Percentiles rank a stretch among this genome's conserved stretches.
These are phyloP conservation scores for Nycteola revayana DNA, from an alignment of 2,888 invertebrate species.

Conservation along the genomic window DNA sequence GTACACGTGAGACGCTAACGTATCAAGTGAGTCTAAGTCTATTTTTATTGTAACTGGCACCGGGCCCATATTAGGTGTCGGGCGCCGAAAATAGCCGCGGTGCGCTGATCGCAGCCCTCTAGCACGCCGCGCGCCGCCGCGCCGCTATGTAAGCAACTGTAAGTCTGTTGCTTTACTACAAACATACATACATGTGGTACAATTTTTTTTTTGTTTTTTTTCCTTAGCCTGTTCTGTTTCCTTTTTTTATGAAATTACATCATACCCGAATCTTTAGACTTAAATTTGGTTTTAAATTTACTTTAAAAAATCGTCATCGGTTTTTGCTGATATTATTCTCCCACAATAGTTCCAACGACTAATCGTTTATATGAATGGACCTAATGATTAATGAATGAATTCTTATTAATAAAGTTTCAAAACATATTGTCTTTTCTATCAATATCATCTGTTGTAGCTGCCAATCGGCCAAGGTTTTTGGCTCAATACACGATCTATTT, in stretches of 20 bases:
- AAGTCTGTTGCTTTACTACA: slow-evolving; percentile 6
- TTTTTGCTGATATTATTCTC: no score
- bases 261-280: no score
- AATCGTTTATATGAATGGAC: no score
- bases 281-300: no score
- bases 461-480: slow-evolving; percentile 44
- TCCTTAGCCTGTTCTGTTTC: no score
- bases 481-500: slow-evolving; percentile 25
- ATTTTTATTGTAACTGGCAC: slow-evolving; percentile 71
- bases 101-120: slow-evolving; percentile 48
- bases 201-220: no score
- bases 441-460: slow-evolving; percentile 19
- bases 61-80: slow-evolving; percentile 78
- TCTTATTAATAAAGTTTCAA: no score
- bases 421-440: slow-evolving; percentile 11
- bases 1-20: slow-evolving; percentile 40
- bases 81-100: slow-evolving; percentile 62
- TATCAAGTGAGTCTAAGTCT: slow-evolving; percentile 53
- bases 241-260: no score
- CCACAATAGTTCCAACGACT: no score
- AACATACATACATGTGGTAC: no score
- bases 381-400: no score
- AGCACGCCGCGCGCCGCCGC: slow-evolving; percentile 45
- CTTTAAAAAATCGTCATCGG: no score
- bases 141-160: slow-evolving; percentile 22